A percentile compares a stretch with the other conserved stretches of the same genome.
These are phyloP conservation scores for Hydroisotoma schaefferi DNA, from an alignment of 2,888 invertebrate species.

Conservation along the genomic window DNA sequence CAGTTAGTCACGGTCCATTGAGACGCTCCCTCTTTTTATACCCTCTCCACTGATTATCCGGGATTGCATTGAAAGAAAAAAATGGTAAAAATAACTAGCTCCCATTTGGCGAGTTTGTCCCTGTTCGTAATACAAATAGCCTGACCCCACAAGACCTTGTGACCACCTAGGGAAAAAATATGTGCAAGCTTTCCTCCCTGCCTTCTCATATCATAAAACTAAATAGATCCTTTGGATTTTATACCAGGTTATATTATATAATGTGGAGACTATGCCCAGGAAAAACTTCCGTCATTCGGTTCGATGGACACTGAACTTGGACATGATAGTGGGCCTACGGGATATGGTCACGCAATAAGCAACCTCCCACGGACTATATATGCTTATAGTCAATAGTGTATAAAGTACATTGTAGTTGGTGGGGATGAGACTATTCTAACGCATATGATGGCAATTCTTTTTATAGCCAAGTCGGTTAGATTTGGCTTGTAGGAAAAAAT, in stretches of 20 bases:
- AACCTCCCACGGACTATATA: no score
- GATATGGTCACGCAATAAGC: no score
- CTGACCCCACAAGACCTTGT: conserved; percentile 43
- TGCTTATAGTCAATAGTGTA: no score
- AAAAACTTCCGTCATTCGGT: no score
- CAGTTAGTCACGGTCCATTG: conserved; percentile 18
- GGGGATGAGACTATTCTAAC: neutral
- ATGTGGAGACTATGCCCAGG: no score
- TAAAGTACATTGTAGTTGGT: no score
- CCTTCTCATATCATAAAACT: neutral
- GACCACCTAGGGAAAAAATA: conserved; percentile 15
- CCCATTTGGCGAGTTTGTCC: conserved; percentile 42
- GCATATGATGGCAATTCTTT: neutral
- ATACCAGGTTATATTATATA: no score
- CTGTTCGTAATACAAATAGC: conserved; percentile 46
- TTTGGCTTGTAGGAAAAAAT: neutral
- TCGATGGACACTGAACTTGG: no score
- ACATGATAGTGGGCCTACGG: no score
- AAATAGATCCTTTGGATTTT: neutral
- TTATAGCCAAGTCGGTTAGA: neutral
- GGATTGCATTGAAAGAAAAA: conserved; percentile 29
- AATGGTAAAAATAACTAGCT: conserved; percentile 43
- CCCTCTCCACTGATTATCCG: no score
- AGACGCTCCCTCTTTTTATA: conserved; percentile 2
- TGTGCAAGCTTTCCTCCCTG: conserved; percentile 6